Base-by-base conservation (phyloP, 37 sponge, comb jelly and placozoan species). In the Theonella swinhoei region DNA sequence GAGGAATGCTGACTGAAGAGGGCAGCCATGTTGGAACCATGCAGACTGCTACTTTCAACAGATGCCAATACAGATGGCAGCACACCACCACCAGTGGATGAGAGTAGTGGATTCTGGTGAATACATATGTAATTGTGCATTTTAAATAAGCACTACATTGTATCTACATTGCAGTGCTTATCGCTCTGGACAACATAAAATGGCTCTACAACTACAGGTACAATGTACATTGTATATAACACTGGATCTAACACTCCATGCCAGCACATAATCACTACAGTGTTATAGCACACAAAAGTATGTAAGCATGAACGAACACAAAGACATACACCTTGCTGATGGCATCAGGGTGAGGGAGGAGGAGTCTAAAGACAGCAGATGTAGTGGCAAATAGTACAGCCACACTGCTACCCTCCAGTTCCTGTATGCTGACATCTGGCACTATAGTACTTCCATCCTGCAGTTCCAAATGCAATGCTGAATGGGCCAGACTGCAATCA, bases 51-150 rank as follows among this genome's bases (percentile, higher is more conserved):
- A 19, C 74, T 62, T 2, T 30, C 31, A 25, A 68, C 82, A 69
- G 76, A 88, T 43, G 82, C 75, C 62, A 88, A 68, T 36, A 88
- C 77, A 29, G 88, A 88, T n/a, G 88, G 88, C 30, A 69, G 47
- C 42, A 33, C 1, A 0, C 82, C 88, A n/a, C 81, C 75, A 8
- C 76, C 82, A 32, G 24, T 70, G 8, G 68, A 25, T 1, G 38
- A 22, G 68, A 88, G 62, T 23, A 31, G 24, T 0, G 88, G 82
- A n/a, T 75, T 68, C 88, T 88, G 37, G 0, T 25, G 42, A 22
- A 70, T 67, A 25, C 9, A 67, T 24, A 24, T 67, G 8, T n/a
- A 28, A 9, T 67, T n/a, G n/a, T n/a, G n/a, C n/a, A n/a, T n/a
- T n/a, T n/a, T n/a, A n/a, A n/a, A n/a, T n/a, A n/a, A n/a, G n/a